Base-by-base conservation (phyloP, 2,797 vertebrate species). In the Coreius guichenoti region DNA sequence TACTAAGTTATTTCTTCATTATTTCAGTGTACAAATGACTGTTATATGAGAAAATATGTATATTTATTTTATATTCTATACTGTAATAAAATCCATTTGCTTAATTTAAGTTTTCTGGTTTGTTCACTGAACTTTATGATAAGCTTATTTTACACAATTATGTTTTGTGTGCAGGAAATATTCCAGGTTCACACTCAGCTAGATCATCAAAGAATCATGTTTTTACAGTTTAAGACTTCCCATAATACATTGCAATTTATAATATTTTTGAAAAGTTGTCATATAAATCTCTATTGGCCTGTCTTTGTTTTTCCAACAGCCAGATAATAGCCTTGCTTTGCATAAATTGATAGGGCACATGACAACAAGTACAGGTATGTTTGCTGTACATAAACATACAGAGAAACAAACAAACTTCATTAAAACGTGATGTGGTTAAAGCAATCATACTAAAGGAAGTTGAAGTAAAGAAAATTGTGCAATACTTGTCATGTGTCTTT, bases 1-100 rank as follows among this genome's bases (percentile, higher is more conserved):
- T 91, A 91, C 93, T 92, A 93, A 92, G 90, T 90, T 90, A 91
- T 93, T 90, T 93, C 95, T 95, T 92, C 92, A 91, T 84, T 92
- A 95, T 93, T 91, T 95, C 88, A 94, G 94, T 96, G 93, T 96
- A 93, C 88, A 96, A 95, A 96, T 95, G 95, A 97, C 96, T 97
- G 96, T 97, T 97, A 95, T 94, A 96, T 95, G 93, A 95, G 92
- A 93, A 94, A 93, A 93, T 94, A 94, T 96, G 94, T 95, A 94
- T 95, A 96, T 98, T 97, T 96, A 96, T 98, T 98, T 97, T 98
- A 94, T 98, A 97, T 96, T 94, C 94, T 96, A 93, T 94, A 95
- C 96, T 96, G 96, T 97, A 97, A 97, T 97, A 96, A 97, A 97
- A 96, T 94, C 92, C 92, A 94, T 95, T 95, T 95, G 95, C 95